Conservation (phyloP, 2,113 vertebrate species). For the Lepisosteus oculatus region DNA sequence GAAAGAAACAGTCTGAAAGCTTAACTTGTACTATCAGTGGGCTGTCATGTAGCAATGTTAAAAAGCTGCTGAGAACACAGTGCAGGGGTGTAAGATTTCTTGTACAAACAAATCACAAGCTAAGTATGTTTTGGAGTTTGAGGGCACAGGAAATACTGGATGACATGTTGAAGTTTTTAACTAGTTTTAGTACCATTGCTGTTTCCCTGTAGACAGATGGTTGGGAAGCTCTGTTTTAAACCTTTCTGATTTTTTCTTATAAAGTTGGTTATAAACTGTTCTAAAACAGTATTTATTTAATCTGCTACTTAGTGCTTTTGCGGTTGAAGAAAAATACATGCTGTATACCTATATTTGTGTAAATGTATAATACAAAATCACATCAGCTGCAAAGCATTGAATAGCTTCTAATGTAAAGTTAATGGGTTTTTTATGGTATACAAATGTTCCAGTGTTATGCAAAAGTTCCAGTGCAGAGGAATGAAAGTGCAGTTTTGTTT, state of each 20-base stretch:
- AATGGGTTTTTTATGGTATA: too few species aligned
- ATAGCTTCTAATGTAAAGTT: too few species aligned
- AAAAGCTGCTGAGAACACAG: slow-evolving; percentile 43
- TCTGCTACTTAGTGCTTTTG: slow-evolving; percentile 21
- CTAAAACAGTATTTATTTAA: slow-evolving; percentile 37
- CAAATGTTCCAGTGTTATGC: too few species aligned
- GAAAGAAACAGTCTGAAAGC: slow-evolving; percentile 14
- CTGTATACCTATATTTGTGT: too few species aligned
- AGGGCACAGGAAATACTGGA: slow-evolving; percentile 30
- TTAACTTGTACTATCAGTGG: slow-evolving; percentile 19
- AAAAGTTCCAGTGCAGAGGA: too few species aligned
- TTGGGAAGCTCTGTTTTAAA: not conserved
- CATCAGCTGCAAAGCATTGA: too few species aligned
- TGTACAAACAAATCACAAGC: slow-evolving; percentile 42
- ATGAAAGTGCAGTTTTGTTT: too few species aligned
- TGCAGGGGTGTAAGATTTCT: slow-evolving; percentile 36
- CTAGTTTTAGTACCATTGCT: slow-evolving; percentile 3
- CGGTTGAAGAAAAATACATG: not conserved
- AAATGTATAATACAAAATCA: too few species aligned
- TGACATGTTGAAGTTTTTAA: slow-evolving; percentile 35
- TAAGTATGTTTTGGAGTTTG: slow-evolving; percentile 41
- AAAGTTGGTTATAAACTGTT: slow-evolving; percentile 10
- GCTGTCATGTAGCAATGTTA: slow-evolving; percentile 29
- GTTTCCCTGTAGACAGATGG: not conserved
- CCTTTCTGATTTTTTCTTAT: not conserved